These are phyloP conservation scores for Piscicola geometra DNA, from an alignment of 2,888 invertebrate species.

Conservation along the genomic window DNA sequence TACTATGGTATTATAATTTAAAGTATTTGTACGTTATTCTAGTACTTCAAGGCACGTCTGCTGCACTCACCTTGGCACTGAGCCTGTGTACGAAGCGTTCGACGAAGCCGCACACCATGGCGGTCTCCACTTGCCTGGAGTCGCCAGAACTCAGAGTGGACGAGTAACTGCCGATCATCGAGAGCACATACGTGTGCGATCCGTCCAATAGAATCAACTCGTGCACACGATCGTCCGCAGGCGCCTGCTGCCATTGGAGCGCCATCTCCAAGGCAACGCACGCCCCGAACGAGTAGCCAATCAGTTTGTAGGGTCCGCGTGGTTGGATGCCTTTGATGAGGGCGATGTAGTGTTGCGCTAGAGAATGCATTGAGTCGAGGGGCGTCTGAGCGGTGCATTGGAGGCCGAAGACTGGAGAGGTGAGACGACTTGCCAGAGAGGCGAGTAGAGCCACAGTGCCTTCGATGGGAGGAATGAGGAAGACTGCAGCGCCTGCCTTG, in stretches of 20 bases:
- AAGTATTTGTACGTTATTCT: too few relatives aligned
- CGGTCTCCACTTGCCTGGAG: conserved; percentile 47
- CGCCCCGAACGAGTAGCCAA: conserved; percentile 93
- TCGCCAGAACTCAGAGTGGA: conserved; percentile 45
- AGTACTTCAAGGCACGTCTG: too few relatives aligned
- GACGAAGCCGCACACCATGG: conserved; percentile 49
- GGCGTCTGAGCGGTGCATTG: conserved; percentile 79
- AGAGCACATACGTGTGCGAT: conserved; percentile 58
- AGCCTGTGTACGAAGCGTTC: conserved; percentile 47
- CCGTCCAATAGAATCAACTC: conserved; percentile 80
- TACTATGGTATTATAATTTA: too few relatives aligned
- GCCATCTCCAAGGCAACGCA: conserved; percentile 93
- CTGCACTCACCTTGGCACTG: conserved; percentile 46
- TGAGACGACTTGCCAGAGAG: conserved; percentile 68
- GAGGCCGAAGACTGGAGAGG: conserved; percentile 77
- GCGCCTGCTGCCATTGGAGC: conserved; percentile 62
- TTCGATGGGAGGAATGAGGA: conserved; percentile 55
- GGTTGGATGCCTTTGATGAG: conserved; percentile 61
- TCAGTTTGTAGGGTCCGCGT: conserved; percentile 76
- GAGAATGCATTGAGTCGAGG: conserved; percentile 65
- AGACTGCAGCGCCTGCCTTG: conserved; percentile 45
- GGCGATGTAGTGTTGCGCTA: conserved; percentile 62
- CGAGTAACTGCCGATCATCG: conserved; percentile 53
- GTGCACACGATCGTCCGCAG: conserved; percentile 47
- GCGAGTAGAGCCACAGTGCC: conserved; percentile 65